Evolutionary conservation across 2,113 vertebrate genomes (phyloP).

Genomic region (Rhinolophus sinicus): DNA sequence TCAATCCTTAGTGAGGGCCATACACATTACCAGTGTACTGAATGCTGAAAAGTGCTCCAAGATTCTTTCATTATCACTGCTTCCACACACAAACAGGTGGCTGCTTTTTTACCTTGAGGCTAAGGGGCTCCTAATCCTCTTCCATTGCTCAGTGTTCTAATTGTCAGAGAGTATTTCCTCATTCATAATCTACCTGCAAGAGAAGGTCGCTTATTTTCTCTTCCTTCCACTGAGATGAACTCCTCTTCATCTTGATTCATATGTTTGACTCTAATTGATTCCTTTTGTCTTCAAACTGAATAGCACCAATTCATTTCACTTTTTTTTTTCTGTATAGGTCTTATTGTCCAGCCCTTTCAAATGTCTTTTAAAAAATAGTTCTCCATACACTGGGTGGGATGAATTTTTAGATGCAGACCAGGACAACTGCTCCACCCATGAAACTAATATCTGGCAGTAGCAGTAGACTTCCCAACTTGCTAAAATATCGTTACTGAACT

Average conservation of each 20-base stretch:
- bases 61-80: background rate
- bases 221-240: background rate
- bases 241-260: constrained; percentile 37
- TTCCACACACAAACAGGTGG: constrained; percentile 20
- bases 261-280: constrained; percentile 20
- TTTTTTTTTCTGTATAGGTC: background rate
- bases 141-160: background rate
- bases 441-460: background rate
- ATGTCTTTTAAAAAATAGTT: background rate
- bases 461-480: background rate
- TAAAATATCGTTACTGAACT: background rate
- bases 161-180: constrained; percentile 15
- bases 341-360: constrained; percentile 30
- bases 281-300: background rate
- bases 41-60: background rate
- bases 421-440: background rate
- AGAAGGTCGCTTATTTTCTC: background rate
- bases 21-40: background rate
- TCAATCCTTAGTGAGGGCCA: background rate
- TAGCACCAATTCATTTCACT: background rate
- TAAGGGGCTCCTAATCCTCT: background rate
- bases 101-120: background rate
- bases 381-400: background rate
- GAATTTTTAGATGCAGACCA: background rate
- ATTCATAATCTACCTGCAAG: background rate